Percentiles rank a stretch among this genome's conserved stretches.
phyloP scores from a whole-genome alignment of 2,888 invertebrate species.

The Cryptocheilus praepositus region DNA sequence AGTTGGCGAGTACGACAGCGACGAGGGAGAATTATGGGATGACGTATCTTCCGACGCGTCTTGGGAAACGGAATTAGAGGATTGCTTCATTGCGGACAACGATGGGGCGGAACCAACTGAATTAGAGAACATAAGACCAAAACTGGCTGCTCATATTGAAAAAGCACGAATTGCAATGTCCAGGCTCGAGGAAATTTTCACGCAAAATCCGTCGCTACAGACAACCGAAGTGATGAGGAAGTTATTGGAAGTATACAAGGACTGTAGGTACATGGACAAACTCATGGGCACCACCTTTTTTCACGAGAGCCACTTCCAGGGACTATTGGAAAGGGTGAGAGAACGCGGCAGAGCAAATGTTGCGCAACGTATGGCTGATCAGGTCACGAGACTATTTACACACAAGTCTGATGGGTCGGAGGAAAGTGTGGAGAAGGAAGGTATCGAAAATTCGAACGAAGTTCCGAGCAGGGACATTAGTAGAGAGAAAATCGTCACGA shows the following conservation, averaged over 20 bases:
- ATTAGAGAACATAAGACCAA: slow-evolving; percentile 74
- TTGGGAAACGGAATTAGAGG: slow-evolving; percentile 88
- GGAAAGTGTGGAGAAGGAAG: slow-evolving; percentile 50
- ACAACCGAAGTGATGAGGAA: slow-evolving; percentile 88
- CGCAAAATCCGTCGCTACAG: slow-evolving; percentile 84
- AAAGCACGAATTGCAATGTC: slow-evolving; percentile 85
- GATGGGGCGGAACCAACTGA: slow-evolving; percentile 70
- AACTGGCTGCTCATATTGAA: slow-evolving; percentile 86
- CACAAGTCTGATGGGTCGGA: slow-evolving; percentile 67
- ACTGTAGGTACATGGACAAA: slow-evolving; percentile 90
- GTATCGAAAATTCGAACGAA: slow-evolving; percentile 37
- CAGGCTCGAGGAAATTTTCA: slow-evolving; percentile 86
- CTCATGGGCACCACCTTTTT: slow-evolving; percentile 91
- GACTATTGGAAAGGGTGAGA: slow-evolving; percentile 84
- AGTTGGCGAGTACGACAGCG: slow-evolving; percentile 85
- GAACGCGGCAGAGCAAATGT: slow-evolving; percentile 83
- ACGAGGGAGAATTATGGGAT: slow-evolving; percentile 85
- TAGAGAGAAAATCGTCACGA: slow-evolving; percentile 48
- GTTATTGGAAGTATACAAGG: slow-evolving; percentile 88
- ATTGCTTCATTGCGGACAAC: slow-evolving; percentile 78
- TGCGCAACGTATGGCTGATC: slow-evolving; percentile 85
- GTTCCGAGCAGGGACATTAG: slow-evolving; percentile 44
- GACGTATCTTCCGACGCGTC: slow-evolving; percentile 85
- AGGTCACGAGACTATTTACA: slow-evolving; percentile 76
- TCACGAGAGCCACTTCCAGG: slow-evolving; percentile 87